A percentile compares a stretch with the other conserved stretches of the same genome.
phyloP scores from a whole-genome alignment of 2,888 invertebrate species.

The Limnephilus rhombicus region DNA sequence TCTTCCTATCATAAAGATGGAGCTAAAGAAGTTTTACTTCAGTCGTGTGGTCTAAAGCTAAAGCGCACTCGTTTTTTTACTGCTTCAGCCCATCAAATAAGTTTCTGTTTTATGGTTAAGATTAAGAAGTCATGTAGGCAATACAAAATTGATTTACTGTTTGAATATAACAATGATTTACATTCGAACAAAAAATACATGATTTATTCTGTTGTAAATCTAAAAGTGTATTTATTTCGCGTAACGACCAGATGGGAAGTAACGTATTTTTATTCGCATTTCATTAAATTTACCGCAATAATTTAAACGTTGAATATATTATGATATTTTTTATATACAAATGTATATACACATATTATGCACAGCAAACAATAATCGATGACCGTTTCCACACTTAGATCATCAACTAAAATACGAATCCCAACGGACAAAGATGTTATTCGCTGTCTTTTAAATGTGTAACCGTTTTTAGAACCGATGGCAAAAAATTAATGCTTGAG shows the following conservation, averaged over 20 bases:
- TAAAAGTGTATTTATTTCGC: not conserved
- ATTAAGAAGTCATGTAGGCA: not conserved
- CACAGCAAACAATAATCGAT: not conserved
- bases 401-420: not conserved
- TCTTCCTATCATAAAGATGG: no score
- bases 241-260: not conserved
- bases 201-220: not conserved
- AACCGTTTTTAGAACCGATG: not conserved
- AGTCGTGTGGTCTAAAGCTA: no score
- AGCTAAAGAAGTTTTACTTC: no score
- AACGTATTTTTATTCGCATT: not conserved
- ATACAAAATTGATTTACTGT: not conserved
- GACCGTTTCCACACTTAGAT: constrained; percentile 12
- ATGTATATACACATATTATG: no score
- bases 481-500: not conserved
- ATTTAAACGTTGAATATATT: not conserved
- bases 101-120: not conserved
- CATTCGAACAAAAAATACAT: not conserved
- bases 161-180: not conserved
- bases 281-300: not conserved
- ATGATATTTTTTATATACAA: not conserved
- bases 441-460: not conserved
- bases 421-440: not conserved
- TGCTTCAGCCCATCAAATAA: not conserved
- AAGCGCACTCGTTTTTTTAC: not conserved